These are phyloP conservation scores for Lasioglossum leucozonium DNA, from an alignment of 2,888 invertebrate genomes.

Conservation along the genomic window DNA sequence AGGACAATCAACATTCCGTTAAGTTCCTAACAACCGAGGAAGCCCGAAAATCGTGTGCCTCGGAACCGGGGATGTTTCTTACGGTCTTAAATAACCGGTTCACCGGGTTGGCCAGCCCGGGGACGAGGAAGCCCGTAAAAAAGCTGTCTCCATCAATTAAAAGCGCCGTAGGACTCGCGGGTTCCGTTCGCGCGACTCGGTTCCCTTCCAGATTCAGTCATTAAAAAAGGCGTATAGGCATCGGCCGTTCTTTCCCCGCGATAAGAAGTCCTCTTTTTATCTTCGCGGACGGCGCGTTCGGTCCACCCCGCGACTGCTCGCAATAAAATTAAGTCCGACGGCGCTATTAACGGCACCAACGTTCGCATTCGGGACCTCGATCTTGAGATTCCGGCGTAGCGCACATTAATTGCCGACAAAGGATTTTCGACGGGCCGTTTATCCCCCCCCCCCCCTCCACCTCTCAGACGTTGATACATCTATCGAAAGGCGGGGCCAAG, in stretches of 20 bases:
- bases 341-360: conserved; percentile 40
- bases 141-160: conserved; percentile 59
- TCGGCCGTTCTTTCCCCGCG: conserved; percentile 16
- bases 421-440: background rate
- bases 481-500: background rate
- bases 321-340: conserved; percentile 41
- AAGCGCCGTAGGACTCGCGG: conserved; percentile 39
- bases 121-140: conserved; percentile 58
- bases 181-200: background rate
- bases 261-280: conserved; percentile 24
- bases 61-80: background rate
- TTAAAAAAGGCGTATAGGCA: conserved; percentile 28
- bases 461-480: background rate
- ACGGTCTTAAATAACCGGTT: conserved; percentile 42
- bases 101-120: background rate
- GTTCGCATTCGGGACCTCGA: conserved; percentile 20
- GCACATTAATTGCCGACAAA: conserved; percentile 43
- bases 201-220: conserved; percentile 22
- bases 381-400: conserved; percentile 32
- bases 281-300: too few relatives aligned
- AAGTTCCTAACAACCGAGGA: background rate
- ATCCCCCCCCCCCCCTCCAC: background rate
- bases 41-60: conserved; percentile 15
- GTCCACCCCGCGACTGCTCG: conserved; percentile 26
- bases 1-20: conserved; percentile 14